Evolutionary conservation across 2,113 vertebrate species (phyloP).

Genomic region (Antidorcas marsupialis): DNA sequence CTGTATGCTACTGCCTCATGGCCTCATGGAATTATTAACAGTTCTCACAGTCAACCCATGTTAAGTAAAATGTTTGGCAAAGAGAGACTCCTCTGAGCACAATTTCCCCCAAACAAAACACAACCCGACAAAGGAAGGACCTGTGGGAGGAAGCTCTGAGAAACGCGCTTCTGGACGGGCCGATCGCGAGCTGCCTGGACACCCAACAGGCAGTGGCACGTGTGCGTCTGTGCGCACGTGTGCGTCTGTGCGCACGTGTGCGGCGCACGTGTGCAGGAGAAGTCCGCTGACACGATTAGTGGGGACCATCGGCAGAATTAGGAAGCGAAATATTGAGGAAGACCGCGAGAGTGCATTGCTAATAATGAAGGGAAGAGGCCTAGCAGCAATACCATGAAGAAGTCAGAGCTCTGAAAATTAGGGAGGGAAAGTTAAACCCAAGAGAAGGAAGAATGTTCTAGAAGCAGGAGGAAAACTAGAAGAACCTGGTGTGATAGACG

Average conservation of each 20-base stretch:
- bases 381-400: background rate
- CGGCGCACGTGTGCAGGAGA: background rate
- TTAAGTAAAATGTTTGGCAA: background rate
- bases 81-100: background rate
- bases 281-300: background rate
- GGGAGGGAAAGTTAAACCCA: background rate
- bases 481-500: background rate
- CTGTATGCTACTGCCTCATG: background rate
- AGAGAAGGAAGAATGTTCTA: background rate
- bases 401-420: background rate
- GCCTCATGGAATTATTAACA: background rate
- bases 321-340: background rate
- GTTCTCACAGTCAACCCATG: background rate
- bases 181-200: background rate
- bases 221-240: background rate
- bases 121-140: background rate
- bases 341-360: background rate
- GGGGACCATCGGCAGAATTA: background rate
- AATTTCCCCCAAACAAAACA: background rate
- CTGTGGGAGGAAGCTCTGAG: background rate
- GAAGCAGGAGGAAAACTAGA: background rate
- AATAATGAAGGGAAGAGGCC: background rate
- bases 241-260: too few relatives aligned
- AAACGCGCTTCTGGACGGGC: background rate
- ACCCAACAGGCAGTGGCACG: background rate